phyloP scores from a whole-genome alignment of 2,888 invertebrate species.

The Carpatolechia fugitivella region DNA sequence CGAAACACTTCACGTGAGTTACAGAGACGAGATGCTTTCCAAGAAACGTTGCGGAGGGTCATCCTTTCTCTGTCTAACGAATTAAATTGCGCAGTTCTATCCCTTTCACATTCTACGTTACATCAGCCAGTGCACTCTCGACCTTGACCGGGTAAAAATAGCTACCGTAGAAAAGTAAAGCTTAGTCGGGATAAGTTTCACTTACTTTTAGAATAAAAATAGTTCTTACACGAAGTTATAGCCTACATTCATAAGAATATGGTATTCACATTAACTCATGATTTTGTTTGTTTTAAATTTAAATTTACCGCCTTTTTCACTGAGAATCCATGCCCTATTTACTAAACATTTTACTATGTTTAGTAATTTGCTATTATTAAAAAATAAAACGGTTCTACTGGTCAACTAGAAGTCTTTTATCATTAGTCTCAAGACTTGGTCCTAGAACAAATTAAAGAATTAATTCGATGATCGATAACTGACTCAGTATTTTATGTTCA shows the following conservation, averaged over 20 bases:
- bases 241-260: constrained; percentile 76
- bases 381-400: not conserved
- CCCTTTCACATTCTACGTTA: not conserved
- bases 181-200: constrained; percentile 59
- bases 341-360: not conserved
- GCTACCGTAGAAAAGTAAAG: constrained; percentile 74
- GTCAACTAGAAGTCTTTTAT: not conserved
- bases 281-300: not conserved
- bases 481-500: not conserved
- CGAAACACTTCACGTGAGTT: constrained; percentile 15
- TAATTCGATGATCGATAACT: not conserved
- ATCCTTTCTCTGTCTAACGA: not conserved
- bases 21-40: constrained; percentile 7
- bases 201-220: constrained; percentile 60
- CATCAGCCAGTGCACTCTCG: constrained; percentile 8
- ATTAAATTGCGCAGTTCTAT: not conserved
- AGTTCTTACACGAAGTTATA: constrained; percentile 68
- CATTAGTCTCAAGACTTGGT: not conserved
- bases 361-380: not conserved
- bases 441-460: not conserved
- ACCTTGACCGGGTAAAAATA: constrained; percentile 26
- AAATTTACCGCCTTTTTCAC: constrained; percentile 38
- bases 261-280: constrained; percentile 39
- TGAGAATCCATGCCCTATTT: constrained; percentile 25
- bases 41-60: not conserved